These are phyloP conservation scores for Eulemur rufifrons DNA, from an alignment of 2,113 vertebrate species.

Conservation along the genomic window DNA sequence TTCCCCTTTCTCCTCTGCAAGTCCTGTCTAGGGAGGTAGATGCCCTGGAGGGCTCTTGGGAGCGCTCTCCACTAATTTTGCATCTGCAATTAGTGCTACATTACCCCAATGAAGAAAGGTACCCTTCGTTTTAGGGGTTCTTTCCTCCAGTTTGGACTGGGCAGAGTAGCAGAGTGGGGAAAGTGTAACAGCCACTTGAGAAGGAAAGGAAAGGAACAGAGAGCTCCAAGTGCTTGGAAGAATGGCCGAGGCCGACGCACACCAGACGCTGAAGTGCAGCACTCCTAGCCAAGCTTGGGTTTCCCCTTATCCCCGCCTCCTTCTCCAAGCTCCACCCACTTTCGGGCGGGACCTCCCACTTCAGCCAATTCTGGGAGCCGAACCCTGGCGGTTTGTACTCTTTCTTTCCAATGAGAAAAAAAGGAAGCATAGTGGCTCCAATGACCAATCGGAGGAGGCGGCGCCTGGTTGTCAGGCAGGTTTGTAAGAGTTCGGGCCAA, in stretches of 20 bases:
- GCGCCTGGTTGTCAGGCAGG: slow-evolving; percentile 72
- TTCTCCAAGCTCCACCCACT: slow-evolving; percentile 53
- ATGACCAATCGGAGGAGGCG: slow-evolving; percentile 69
- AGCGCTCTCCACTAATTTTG: slow-evolving; percentile 11
- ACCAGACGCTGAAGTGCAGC: neutral
- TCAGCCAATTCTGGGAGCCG: slow-evolving; percentile 62
- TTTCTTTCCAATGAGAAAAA: slow-evolving; percentile 81
- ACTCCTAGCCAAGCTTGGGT: neutral
- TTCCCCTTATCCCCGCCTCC: slow-evolving; percentile 61
- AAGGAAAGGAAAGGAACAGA: neutral
- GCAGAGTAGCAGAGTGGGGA: neutral
- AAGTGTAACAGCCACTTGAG: neutral
- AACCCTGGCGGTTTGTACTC: slow-evolving; percentile 79
- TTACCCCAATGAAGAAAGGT: slow-evolving; percentile 12
- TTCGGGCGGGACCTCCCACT: slow-evolving; percentile 67
- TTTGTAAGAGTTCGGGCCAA: slow-evolving; percentile 62
- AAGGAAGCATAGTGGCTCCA: slow-evolving; percentile 63
- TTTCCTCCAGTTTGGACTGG: neutral
- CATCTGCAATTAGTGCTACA: neutral
- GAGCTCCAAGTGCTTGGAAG: neutral
- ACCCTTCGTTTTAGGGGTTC: slow-evolving; percentile 9
- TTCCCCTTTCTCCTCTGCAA: neutral
- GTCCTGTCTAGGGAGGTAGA: neutral
- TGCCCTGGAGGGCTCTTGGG: slow-evolving; percentile 10
- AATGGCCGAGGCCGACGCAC: neutral